These are phyloP conservation scores for Smutsia temminckii DNA, from an alignment of 2,797 vertebrate genomes.

Conservation along the genomic window DNA sequence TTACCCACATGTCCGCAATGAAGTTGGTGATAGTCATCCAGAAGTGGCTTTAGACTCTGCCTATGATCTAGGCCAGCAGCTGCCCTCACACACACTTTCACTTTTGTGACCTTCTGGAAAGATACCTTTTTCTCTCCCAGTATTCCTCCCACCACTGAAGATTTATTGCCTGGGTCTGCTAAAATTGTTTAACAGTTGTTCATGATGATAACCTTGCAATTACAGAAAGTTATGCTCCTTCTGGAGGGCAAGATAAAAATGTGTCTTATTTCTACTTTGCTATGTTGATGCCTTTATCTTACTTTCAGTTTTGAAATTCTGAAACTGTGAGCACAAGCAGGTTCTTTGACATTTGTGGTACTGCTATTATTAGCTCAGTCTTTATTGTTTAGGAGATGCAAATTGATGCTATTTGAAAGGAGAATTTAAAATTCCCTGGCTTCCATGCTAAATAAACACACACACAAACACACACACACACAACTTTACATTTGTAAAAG, in stretches of 20 bases:
- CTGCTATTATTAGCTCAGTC: conserved; percentile 18
- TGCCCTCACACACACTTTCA: not conserved
- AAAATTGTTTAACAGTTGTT: not conserved
- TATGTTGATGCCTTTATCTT: not conserved
- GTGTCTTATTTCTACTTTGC: not conserved
- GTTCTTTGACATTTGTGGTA: not conserved
- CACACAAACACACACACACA: not conserved
- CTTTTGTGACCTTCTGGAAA: not conserved
- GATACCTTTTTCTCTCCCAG: not conserved
- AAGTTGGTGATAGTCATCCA: not conserved
- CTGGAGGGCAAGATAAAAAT: conserved; percentile 22
- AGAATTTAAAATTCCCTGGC: not conserved
- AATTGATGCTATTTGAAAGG: conserved; percentile 25
- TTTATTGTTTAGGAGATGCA: not conserved
- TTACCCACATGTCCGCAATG: not conserved
- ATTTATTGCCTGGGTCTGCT: not conserved
- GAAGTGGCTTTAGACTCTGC: not conserved
- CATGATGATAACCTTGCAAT: not conserved
- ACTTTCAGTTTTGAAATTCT: conserved; percentile 26
- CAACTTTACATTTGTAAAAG: not conserved
- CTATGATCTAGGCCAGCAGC: not conserved
- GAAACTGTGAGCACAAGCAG: not conserved
- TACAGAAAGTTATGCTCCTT: conserved; percentile 25
- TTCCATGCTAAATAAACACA: not conserved
- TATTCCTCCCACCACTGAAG: not conserved